A percentile compares a stretch with the other conserved stretches of the same genome.
These are phyloP conservation scores for Dendrocincla fuliginosa DNA, from an alignment of 2,797 vertebrate genomes.

Conservation along the genomic window DNA sequence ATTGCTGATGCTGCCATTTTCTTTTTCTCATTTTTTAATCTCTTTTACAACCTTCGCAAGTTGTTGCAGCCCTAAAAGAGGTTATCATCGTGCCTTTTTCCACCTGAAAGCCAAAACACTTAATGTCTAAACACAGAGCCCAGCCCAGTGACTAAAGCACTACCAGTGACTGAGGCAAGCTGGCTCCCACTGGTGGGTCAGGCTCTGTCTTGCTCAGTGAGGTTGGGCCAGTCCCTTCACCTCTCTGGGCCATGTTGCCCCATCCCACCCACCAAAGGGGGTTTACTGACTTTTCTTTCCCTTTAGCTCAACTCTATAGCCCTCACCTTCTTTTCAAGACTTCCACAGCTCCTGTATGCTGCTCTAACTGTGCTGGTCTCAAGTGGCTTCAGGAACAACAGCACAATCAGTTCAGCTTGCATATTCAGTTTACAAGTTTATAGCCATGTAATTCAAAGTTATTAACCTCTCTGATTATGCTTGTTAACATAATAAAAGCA, in stretches of 20 bases:
- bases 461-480: neutral
- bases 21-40: neutral
- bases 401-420: neutral
- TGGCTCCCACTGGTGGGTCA: neutral
- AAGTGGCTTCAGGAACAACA: neutral
- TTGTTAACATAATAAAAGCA: neutral
- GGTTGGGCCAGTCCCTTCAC: neutral
- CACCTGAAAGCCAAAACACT: neutral
- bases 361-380: neutral
- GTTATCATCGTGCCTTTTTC: neutral
- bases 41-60: neutral
- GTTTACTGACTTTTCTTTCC: neutral
- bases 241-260: fast-evolving
- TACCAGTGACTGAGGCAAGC: neutral
- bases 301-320: neutral
- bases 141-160: neutral
- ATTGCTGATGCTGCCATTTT: neutral
- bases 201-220: neutral
- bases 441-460: neutral
- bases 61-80: neutral
- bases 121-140: neutral
- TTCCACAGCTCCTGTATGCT: neutral
- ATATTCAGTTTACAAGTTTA: neutral
- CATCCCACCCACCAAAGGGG: neutral
- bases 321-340: neutral